These are phyloP conservation scores for Indri indri DNA, from an alignment of 2,113 vertebrate species.

Conservation along the genomic window DNA sequence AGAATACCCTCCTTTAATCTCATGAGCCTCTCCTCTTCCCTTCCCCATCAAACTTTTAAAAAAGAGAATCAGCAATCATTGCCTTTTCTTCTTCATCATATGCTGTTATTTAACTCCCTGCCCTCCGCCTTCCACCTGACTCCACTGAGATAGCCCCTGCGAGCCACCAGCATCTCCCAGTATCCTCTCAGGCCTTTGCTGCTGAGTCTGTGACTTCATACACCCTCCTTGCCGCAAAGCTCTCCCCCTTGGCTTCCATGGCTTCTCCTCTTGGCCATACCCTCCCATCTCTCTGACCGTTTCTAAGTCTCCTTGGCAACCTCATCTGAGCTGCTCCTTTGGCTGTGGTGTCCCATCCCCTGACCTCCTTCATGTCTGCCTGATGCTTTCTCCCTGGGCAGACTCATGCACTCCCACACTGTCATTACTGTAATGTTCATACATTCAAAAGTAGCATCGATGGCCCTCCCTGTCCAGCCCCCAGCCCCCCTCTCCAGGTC, in stretches of 20 bases:
- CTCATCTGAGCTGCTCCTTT: neutral
- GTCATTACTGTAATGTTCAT: neutral
- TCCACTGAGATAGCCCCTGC: neutral
- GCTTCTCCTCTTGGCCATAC: neutral
- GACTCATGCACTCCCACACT: neutral
- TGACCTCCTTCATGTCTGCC: neutral
- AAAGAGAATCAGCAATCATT: neutral
- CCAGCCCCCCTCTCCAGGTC: too few relatives aligned
- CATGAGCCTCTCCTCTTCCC: neutral
- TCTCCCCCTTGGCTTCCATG: neutral
- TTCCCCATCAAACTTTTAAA: neutral
- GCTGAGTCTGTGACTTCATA: neutral
- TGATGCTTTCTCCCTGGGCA: neutral
- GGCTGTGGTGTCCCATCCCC: neutral
- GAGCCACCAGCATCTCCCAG: neutral
- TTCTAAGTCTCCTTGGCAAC: neutral
- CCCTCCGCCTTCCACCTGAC: neutral
- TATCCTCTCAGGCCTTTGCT: neutral
- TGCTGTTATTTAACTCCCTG: neutral
- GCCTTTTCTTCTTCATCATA: neutral
- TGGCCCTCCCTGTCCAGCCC: neutral
- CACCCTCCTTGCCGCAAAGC: neutral
- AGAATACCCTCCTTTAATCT: neutral
- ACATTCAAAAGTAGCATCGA: neutral
- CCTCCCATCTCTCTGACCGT: neutral